phyloP scores from a whole-genome alignment of 2,113 vertebrate species.

The Pseudorhombus dupliciocellatus region DNA sequence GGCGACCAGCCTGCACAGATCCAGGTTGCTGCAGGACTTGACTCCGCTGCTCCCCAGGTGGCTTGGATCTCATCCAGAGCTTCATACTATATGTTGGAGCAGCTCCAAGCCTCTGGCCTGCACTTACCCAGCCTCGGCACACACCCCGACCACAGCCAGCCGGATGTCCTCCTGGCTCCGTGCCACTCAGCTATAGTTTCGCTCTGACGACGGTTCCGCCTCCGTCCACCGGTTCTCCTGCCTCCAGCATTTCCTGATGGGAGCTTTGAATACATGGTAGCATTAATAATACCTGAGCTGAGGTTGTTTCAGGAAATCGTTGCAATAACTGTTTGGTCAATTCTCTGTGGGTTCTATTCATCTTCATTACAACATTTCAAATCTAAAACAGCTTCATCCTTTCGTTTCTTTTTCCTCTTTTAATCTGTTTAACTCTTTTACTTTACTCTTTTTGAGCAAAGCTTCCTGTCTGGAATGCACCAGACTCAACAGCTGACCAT shows the following conservation, averaged over 20 bases:
- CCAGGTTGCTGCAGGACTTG: slow-evolving; percentile 73
- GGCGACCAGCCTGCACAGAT: slow-evolving; percentile 49
- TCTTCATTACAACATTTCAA: background rate
- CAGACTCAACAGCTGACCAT: slow-evolving; percentile 19
- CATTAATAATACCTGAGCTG: background rate
- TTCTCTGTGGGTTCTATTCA: background rate
- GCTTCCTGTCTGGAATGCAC: background rate
- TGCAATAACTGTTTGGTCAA: background rate
- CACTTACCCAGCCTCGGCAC: slow-evolving; percentile 50
- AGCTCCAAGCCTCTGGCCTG: slow-evolving; percentile 58
- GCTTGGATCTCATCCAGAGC: slow-evolving; percentile 77
- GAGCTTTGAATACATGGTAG: background rate
- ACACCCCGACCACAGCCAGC: slow-evolving; percentile 41
- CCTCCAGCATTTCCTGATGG: slow-evolving; percentile 11
- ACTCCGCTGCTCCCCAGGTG: slow-evolving; percentile 73
- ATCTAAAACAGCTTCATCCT: too few relatives aligned
- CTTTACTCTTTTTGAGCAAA: background rate
- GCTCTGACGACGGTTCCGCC: slow-evolving; percentile 14
- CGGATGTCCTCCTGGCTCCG: slow-evolving; percentile 69
- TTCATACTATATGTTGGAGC: slow-evolving; percentile 76
- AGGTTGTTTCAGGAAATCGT: background rate
- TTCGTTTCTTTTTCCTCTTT: too few relatives aligned
- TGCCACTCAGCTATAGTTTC: slow-evolving; percentile 43
- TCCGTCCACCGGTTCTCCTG: background rate
- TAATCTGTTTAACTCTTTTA: too few relatives aligned